Conservation (phyloP, 2,113 vertebrate genomes). For the Anseranas semipalmata region DNA sequence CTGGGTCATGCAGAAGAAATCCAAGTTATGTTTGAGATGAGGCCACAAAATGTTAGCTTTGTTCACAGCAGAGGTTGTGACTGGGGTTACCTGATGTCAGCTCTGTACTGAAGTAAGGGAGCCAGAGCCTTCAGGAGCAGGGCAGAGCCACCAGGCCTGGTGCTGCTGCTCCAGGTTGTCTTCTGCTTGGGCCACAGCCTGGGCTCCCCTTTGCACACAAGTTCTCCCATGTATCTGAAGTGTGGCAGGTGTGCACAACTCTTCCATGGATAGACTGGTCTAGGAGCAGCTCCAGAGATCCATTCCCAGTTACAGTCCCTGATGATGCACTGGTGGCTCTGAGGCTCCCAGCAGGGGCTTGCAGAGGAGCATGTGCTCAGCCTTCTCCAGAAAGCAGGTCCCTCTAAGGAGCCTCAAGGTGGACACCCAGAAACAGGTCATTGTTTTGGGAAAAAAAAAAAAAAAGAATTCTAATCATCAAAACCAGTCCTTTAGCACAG, state of each 20-base stretch:
- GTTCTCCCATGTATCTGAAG: neutral
- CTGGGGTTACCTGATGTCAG: neutral
- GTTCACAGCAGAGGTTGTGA: neutral
- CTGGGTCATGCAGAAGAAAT: neutral
- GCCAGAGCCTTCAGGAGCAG: neutral
- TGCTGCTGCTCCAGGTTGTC: neutral
- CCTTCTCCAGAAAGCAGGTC: neutral
- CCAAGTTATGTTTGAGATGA: neutral
- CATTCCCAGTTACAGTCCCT: neutral
- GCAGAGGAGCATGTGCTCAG: neutral
- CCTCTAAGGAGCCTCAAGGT: neutral
- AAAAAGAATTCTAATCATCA: neutral
- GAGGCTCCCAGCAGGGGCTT: neutral
- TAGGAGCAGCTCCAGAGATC: neutral
- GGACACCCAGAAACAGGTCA: rapidly evolving
- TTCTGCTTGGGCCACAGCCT: neutral
- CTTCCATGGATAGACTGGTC: rapidly evolving
- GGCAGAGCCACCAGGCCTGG: neutral
- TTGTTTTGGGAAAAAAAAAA: neutral
- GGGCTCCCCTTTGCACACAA: neutral
- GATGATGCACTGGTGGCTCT: neutral
- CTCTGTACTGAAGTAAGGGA: neutral
- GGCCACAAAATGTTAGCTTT: neutral
- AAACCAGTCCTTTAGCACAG: neutral
- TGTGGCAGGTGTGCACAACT: neutral